phyloP scores from a whole-genome alignment of 2,888 invertebrate genomes.

The Eilema caniola region DNA sequence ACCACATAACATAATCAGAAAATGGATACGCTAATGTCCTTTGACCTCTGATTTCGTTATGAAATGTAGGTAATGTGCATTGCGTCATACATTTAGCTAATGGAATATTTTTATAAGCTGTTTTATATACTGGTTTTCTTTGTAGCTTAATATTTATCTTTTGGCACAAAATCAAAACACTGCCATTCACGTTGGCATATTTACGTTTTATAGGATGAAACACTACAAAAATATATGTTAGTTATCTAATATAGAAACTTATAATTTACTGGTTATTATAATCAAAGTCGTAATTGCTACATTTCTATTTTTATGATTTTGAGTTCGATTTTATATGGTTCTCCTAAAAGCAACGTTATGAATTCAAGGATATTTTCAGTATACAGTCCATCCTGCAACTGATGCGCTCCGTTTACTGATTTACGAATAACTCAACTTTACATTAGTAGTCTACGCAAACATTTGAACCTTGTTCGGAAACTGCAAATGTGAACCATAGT shows the following conservation, averaged over 20 bases:
- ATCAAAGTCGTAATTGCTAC: not conserved
- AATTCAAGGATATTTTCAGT: no score
- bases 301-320: no score
- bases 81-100: constrained; percentile 66
- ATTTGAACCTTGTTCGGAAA: no score
- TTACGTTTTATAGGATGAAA: not conserved
- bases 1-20: constrained; percentile 61
- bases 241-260: no score
- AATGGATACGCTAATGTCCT: constrained; percentile 64
- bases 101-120: constrained; percentile 57
- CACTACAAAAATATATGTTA: not conserved
- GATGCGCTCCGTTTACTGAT: no score
- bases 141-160: constrained; percentile 31
- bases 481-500: no score
- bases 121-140: constrained; percentile 43
- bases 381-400: no score
- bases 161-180: constrained; percentile 31
- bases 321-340: no score
- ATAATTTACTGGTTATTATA: no score
- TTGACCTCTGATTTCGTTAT: constrained; percentile 64
- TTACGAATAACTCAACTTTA: no score
- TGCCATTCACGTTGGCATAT: not conserved
- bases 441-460: no score
- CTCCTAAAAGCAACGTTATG: no score
- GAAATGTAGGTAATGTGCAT: constrained; percentile 64